These are phyloP conservation scores for Chondrilla cf. caribensis DNA, from an alignment of 37 sponge, comb jelly and placozoan species.

Conservation along the genomic window DNA sequence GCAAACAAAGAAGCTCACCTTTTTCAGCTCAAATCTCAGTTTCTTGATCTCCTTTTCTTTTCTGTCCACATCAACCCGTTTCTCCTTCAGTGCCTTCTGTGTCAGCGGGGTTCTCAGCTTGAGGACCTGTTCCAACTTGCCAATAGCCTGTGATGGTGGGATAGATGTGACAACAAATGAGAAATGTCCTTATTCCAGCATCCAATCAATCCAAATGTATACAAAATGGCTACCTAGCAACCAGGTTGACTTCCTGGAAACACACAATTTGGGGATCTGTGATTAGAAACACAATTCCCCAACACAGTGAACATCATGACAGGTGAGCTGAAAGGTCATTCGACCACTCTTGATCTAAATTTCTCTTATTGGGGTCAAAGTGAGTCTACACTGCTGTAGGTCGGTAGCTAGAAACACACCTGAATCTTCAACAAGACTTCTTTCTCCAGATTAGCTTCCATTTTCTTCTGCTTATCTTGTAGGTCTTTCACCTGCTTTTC, in stretches of 20 bases:
- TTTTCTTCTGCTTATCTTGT: constrained; percentile 26
- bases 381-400: too few relatives aligned
- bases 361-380: too few relatives aligned
- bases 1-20: too few relatives aligned
- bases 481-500: background rate
- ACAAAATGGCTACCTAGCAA: too few relatives aligned
- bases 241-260: too few relatives aligned
- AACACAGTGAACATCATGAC: too few relatives aligned
- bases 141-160: constrained; percentile 73
- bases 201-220: too few relatives aligned
- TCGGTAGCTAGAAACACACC: background rate
- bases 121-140: constrained; percentile 55
- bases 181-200: too few relatives aligned
- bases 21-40: constrained; percentile 54
- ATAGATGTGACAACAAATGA: background rate
- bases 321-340: too few relatives aligned
- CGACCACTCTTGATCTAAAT: too few relatives aligned
- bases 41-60: constrained; percentile 70
- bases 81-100: background rate
- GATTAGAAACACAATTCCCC: too few relatives aligned
- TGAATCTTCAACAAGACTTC: constrained; percentile 58
- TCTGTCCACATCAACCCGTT: constrained; percentile 22
- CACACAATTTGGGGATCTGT: too few relatives aligned
- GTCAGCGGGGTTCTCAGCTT: constrained; percentile 28
- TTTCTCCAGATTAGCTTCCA: constrained; percentile 41